These are phyloP conservation scores for Diphyllodes magnificus DNA, from an alignment of 2,113 vertebrate species.

Conservation along the genomic window DNA sequence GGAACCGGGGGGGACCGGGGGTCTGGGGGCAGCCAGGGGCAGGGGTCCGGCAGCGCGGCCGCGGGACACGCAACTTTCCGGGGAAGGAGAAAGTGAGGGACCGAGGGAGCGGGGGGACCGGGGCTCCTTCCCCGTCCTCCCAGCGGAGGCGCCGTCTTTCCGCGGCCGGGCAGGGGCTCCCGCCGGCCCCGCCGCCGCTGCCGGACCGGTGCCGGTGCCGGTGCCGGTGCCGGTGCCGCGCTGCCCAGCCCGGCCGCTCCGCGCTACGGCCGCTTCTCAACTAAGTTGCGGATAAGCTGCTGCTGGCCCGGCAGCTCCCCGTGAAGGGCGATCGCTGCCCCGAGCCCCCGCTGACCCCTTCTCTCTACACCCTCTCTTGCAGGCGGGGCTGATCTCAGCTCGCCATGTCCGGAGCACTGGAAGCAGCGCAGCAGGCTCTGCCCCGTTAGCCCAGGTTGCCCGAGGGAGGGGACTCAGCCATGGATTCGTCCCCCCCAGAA, in stretches of 20 bases:
- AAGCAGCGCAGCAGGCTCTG: neutral
- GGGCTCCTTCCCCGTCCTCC: neutral
- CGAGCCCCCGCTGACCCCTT: neutral
- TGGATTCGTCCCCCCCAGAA: slow-evolving; percentile 55
- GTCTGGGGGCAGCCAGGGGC: neutral
- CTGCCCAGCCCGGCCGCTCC: neutral
- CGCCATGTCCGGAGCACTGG: neutral
- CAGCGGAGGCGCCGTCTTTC: neutral
- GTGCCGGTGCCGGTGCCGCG: too few species aligned
- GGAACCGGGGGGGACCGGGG: neutral
- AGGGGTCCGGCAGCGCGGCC: neutral
- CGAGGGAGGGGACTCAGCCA: neutral
- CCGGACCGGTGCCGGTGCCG: neutral
- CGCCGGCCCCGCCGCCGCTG: neutral
- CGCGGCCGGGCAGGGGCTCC: neutral
- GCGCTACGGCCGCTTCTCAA: neutral
- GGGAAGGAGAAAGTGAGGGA: neutral
- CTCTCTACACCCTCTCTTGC: neutral
- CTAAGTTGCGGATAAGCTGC: slow-evolving; percentile 2
- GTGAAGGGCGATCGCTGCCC: neutral
- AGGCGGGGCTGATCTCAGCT: neutral
- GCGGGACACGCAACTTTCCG: neutral
- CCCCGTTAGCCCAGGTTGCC: neutral
- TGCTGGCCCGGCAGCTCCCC: neutral
- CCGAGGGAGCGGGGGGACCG: too few species aligned